Evolutionary conservation across 2,797 vertebrate species (phyloP).

Genomic region (Florisuga fusca): DNA sequence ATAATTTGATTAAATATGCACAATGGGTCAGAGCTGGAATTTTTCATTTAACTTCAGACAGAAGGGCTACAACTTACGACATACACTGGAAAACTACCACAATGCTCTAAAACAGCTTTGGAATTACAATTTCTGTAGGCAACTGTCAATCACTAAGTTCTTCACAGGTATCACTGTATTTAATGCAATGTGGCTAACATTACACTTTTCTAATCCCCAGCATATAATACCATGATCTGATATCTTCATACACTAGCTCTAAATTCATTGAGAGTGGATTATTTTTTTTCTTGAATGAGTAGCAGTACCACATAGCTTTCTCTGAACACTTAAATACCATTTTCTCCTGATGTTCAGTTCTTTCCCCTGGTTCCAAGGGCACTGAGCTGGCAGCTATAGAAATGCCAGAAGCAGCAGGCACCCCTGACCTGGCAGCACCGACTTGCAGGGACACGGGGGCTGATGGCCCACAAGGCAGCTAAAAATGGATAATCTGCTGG

Average conservation of each 20-base stretch:
- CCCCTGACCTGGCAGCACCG: not conserved
- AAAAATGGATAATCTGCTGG: constrained; percentile 6
- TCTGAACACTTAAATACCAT: not conserved
- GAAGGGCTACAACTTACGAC: not conserved
- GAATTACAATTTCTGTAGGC: not conserved
- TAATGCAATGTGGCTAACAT: not conserved
- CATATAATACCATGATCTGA: rapidly evolving
- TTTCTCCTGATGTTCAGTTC: not conserved
- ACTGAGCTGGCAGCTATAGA: not conserved
- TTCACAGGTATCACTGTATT: not conserved
- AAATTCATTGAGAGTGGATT: not conserved
- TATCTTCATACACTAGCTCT: not conserved
- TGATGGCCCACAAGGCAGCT: constrained; percentile 21
- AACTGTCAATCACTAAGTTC: not conserved
- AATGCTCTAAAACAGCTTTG: not conserved
- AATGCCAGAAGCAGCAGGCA: not conserved
- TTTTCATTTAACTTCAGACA: not conserved
- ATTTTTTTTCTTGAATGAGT: not conserved
- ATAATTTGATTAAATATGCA: not conserved
- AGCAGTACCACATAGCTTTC: not conserved
- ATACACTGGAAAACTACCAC: not conserved
- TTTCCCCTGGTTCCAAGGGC: not conserved
- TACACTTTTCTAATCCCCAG: not conserved
- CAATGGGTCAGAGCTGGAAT: not conserved
- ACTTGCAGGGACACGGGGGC: not conserved